Base-by-base conservation (phyloP, 1,140 invertebrate genomes). In the Dolichoris vasculosae region DNA sequence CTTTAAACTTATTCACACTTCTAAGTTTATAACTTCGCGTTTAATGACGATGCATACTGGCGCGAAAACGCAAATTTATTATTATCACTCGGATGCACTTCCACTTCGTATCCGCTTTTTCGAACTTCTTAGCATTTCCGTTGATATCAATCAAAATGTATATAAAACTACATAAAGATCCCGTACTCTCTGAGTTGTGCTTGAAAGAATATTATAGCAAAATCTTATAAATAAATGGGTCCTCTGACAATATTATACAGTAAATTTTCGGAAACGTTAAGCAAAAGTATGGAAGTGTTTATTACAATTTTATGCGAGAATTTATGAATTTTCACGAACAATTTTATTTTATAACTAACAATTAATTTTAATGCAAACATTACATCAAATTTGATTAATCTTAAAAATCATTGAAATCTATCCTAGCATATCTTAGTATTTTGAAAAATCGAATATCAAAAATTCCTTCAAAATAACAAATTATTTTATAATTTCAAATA, bases 11-110 rank as follows among this genome's bases (percentile, higher is more conserved):
- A 82, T 38, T 67, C 75, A 83, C 79, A 86, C 76, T 77, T 82
- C 87, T 75, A 82, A 86, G 86, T 87, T 85, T 88, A 87, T 90
- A 90, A 90, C 89, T 90, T 89, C 80, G 85, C 81, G 64, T 88
- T 85, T 92, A 92, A 92, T 91, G 91, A 92, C 91, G 91, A 92
- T 88, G 87, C 90, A 92, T 91, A 88, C 86, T 85, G 67, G 83
- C 84, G 85, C 85, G 87, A 76, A 82, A 89, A 86, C 79, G 86
- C 82, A 86, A 88, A 90, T 91, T 91, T 91, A 90, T 91, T 90
- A 90, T 91, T 89, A 87, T 87, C 67, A 84, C 63, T 67, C 77
- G 77, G 77, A 84, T 84, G 63, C 63, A 63, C 32, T 59, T 77
- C n/a, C 71, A 26, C 59, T 75, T 77, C 75, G 82, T 32, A 35